Evolutionary conservation across 2,113 vertebrate species (phyloP).

Genomic region (Myxocyprinus asiaticus): DNA sequence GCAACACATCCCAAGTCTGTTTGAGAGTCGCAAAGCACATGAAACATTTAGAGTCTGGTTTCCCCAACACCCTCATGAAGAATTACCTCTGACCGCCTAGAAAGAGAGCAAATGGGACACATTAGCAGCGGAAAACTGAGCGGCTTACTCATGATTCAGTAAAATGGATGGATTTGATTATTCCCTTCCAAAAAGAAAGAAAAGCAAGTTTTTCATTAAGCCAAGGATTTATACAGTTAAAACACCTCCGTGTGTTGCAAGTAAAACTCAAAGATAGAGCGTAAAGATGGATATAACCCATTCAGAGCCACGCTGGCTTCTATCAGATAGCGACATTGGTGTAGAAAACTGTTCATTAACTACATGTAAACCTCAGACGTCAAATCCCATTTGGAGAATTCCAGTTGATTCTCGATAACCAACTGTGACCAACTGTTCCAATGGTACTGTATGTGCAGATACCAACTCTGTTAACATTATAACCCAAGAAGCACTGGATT

Average conservation of each 20-base stretch:
- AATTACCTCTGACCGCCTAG: slow-evolving; percentile 11
- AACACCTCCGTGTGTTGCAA: slow-evolving; percentile 24
- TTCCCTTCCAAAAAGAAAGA: slow-evolving; percentile 23
- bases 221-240: slow-evolving; percentile 39
- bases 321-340: background rate
- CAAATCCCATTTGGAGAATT: slow-evolving; percentile 36
- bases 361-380: slow-evolving; percentile 10
- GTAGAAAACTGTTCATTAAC: slow-evolving; percentile 28
- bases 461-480: slow-evolving; percentile 16
- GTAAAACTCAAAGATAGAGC: slow-evolving; percentile 50
- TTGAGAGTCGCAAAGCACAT: too few relatives aligned
- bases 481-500: background rate
- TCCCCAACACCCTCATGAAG: slow-evolving; percentile 34
- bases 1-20: background rate
- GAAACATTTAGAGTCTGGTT: slow-evolving; percentile 25
- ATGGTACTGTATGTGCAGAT: slow-evolving; percentile 25
- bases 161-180: slow-evolving; percentile 43
- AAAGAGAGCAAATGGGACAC: slow-evolving; percentile 33
- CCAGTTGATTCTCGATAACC: slow-evolving; percentile 49
- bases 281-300: slow-evolving; percentile 24
- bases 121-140: slow-evolving; percentile 35
- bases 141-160: slow-evolving; percentile 35
- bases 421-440: slow-evolving; percentile 16
- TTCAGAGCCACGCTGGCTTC: slow-evolving; percentile 4
- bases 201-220: background rate